Base-by-base conservation (phyloP, 2,797 vertebrate genomes). In the Peromyscus nudipes region DNA sequence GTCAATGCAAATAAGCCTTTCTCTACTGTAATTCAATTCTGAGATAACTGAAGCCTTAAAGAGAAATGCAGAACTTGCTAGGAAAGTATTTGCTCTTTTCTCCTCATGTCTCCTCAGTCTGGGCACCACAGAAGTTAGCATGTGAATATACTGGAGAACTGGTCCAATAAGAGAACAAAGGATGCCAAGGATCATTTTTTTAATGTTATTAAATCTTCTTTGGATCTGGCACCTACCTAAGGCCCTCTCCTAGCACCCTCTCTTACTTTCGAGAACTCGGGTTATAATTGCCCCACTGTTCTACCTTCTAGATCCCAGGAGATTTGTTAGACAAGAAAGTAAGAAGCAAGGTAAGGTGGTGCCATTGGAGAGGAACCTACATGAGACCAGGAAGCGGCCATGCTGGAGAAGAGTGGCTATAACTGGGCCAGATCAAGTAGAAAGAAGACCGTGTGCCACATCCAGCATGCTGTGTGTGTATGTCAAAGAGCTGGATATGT, bases 1-100 rank as follows among this genome's bases (percentile, higher is more conserved):
- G n/a, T 94, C 88, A 97, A 87, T 94, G 73, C 27, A 93, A 95
- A 75, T 91, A 96, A 89, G 49, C 7, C 76, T 93, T 95, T 97
- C 55, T 94, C 84, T 52, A 55, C 69, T 80, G 31, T 96, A 95
- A 96, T 89, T 97, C 91, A 96, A 92, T 95, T 86, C 43, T 94
- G 29, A 49, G 62, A 73, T 85, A 97, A 95, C 25, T 52, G 65
- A 92, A 67, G 57, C 65, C 88, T 91, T 82, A 84, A 94, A 91
- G 34, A 67, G 64, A 64, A 8, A 64, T 88, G 67, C 34, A 89
- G 27, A 13, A 13, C 69, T 91, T 65, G 40, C 14, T 60, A 79
- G 27, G 43, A n/a, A 85, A 19, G 34, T 71, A 7, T 91, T 93
- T 71, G 25, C 89, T 55, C 79, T 86, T 77, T 34, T 92, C 6